phyloP scores from a whole-genome alignment of 2,113 vertebrate species.

The Ailurus styani region DNA sequence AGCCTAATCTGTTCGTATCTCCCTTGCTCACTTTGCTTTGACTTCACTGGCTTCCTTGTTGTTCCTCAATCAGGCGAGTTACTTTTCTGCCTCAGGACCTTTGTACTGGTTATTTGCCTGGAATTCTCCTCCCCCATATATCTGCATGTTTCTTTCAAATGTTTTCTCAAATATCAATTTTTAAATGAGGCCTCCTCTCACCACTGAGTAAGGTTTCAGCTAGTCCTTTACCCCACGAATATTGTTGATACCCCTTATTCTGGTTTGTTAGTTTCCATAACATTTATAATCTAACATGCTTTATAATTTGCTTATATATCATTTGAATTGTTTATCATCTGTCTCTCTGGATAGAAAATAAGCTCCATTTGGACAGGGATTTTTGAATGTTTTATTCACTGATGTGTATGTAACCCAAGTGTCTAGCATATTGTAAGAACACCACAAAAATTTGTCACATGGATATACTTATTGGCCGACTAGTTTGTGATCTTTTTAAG shows the following conservation, averaged over 20 bases:
- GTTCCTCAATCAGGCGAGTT: background rate
- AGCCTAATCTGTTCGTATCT: background rate
- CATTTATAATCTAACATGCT: background rate
- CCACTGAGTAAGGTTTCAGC: background rate
- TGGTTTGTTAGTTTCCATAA: background rate
- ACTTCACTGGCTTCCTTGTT: background rate
- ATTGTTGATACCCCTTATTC: background rate
- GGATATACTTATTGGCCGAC: background rate
- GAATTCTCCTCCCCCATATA: background rate
- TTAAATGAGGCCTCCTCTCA: background rate
- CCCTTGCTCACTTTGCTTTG: background rate
- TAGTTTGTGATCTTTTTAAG: background rate
- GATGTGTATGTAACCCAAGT: background rate
- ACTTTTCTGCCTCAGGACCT: background rate
- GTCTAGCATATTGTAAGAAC: background rate
- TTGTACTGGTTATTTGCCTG: background rate
- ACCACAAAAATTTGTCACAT: background rate
- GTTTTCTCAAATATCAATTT: background rate
- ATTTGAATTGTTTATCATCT: background rate
- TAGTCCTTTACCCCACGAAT: background rate
- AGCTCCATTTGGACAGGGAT: background rate
- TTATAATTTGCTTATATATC: background rate
- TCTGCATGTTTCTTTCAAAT: background rate
- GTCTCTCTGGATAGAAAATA: background rate
- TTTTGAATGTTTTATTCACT: background rate